phyloP scores from a whole-genome alignment of 1,140 invertebrate species.

The Macrosteles quadrilineatus region DNA sequence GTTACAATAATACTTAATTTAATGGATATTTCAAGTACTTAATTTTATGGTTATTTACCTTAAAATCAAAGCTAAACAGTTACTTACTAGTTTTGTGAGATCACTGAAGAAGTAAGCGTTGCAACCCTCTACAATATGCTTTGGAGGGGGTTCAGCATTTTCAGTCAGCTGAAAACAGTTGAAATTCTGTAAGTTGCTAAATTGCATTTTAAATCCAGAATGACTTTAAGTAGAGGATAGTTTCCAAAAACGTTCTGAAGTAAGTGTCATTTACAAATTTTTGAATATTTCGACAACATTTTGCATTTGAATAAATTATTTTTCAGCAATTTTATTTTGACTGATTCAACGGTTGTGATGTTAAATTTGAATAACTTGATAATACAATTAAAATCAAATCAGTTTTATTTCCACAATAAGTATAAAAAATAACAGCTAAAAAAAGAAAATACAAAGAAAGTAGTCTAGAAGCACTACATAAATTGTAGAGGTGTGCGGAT shows the following conservation, averaged over 20 bases:
- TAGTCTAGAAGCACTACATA: too few relatives aligned
- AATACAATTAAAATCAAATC: too few relatives aligned
- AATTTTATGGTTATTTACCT: neutral
- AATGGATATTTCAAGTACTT: neutral
- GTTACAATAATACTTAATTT: too few relatives aligned
- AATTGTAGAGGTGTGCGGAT: too few relatives aligned
- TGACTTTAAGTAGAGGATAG: too few relatives aligned
- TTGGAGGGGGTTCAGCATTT: neutral
- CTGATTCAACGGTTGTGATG: too few relatives aligned
- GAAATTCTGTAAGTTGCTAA: neutral
- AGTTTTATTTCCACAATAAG: too few relatives aligned
- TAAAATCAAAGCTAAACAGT: neutral
- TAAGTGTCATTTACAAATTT: neutral
- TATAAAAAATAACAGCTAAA: too few relatives aligned
- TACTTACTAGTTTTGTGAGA: constrained; percentile 1
- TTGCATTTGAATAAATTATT: neutral
- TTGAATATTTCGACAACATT: neutral
- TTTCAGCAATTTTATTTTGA: neutral
- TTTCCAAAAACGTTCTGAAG: neutral
- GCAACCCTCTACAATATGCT: constrained; percentile 8
- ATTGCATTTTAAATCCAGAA: neutral
- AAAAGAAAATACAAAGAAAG: too few relatives aligned
- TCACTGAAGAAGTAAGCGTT: constrained; percentile 19
- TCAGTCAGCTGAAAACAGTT: constrained; percentile 1
- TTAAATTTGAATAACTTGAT: too few relatives aligned